These are phyloP conservation scores for Tinamus major DNA, from an alignment of 2,797 vertebrate species.

Conservation along the genomic window DNA sequence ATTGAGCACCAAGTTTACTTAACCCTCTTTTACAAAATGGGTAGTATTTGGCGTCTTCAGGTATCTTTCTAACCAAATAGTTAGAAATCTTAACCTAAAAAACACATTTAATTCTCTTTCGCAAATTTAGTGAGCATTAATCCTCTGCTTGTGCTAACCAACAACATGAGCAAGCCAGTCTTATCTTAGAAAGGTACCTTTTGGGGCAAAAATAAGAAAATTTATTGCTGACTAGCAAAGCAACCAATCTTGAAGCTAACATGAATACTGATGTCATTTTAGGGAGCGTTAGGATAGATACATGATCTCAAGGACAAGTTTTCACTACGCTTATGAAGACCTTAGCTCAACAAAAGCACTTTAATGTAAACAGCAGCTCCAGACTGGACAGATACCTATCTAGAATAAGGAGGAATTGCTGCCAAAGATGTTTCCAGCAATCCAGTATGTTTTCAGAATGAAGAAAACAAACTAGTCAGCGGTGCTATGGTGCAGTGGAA, in stretches of 20 bases:
- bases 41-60: background rate
- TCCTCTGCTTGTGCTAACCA: background rate
- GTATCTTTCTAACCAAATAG: background rate
- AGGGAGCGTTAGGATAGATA: background rate
- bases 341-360: background rate
- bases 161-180: background rate
- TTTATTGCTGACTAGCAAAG: background rate
- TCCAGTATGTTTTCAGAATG: background rate
- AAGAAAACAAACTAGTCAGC: background rate
- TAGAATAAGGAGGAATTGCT: background rate
- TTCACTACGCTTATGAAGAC: background rate
- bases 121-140: background rate
- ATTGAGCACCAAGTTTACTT: background rate
- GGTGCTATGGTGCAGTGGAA: background rate
- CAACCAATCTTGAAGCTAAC: background rate
- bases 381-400: background rate
- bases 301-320: background rate
- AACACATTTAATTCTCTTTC: background rate
- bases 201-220: background rate
- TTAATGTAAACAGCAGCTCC: fast-evolving
- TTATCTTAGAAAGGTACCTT: fast-evolving
- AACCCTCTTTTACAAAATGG: background rate
- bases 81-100: fast-evolving
- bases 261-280: fast-evolving
- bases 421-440: background rate